Evolutionary conservation across 2,888 invertebrate species (phyloP).

Genomic region (Eilema sororculum): DNA sequence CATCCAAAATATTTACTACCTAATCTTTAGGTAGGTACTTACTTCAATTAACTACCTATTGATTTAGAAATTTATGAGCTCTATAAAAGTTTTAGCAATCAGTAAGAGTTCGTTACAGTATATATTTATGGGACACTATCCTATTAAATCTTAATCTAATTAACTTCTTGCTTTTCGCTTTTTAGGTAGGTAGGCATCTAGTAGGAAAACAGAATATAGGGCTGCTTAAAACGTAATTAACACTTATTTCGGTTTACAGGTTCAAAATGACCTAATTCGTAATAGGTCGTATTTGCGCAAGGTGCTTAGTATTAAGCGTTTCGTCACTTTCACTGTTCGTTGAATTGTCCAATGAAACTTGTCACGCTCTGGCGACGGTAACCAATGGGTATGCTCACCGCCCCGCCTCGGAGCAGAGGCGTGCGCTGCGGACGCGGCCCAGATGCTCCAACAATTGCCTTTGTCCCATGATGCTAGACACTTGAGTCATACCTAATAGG

Average conservation of each 20-base stretch:
- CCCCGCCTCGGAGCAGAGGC: conserved; percentile 83
- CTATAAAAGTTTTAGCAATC: neutral
- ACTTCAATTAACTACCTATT: neutral
- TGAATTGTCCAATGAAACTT: conserved; percentile 82
- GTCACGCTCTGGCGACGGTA: conserved; percentile 80
- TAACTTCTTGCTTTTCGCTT: neutral
- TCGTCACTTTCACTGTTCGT: conserved; percentile 82
- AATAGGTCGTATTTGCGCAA: conserved; percentile 70
- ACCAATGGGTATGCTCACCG: conserved; percentile 79
- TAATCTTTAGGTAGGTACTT: neutral
- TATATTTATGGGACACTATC: neutral
- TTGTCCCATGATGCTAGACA: conserved; percentile 50
- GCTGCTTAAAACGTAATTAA: neutral
- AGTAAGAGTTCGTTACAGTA: neutral
- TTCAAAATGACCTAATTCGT: conserved; percentile 58
- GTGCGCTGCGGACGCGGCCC: conserved; percentile 69
- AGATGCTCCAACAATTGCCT: conserved; percentile 66
- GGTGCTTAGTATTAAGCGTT: conserved; percentile 72
- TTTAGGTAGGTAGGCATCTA: no score
- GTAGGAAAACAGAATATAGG: neutral
- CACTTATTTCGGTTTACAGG: conserved; percentile 21
- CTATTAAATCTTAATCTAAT: neutral
- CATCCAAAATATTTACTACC: neutral
- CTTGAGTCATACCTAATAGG: conserved; percentile 34
- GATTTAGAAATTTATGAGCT: neutral